Evolutionary conservation across 1,140 invertebrate species (phyloP).

Genomic region (Geopemphigus sp.): DNA sequence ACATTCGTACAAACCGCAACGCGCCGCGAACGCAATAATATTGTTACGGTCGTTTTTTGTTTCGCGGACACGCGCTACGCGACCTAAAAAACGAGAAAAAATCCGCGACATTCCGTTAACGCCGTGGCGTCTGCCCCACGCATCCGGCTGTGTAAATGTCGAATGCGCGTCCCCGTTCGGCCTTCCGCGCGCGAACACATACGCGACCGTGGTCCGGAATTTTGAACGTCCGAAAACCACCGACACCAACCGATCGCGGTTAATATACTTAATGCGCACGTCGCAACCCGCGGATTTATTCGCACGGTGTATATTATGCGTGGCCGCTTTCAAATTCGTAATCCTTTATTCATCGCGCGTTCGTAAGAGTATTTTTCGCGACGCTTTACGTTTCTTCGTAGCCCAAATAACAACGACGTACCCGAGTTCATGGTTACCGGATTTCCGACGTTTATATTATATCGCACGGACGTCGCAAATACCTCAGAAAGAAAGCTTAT

Average conservation of each 20-base stretch:
- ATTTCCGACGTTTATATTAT: background rate
- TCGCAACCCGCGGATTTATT: too few species aligned
- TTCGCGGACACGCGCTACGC: background rate
- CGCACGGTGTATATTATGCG: too few species aligned
- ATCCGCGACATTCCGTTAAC: background rate
- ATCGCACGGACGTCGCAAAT: background rate
- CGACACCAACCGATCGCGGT: too few species aligned
- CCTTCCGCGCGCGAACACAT: too few species aligned
- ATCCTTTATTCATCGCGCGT: background rate
- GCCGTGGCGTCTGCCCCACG: too few species aligned
- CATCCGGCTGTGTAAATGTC: too few species aligned
- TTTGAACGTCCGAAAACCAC: background rate
- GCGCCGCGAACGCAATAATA: background rate
- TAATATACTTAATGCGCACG: too few species aligned
- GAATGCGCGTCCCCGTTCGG: background rate
- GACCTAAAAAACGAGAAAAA: conserved; percentile 18
- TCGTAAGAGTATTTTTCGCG: background rate
- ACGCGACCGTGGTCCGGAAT: background rate
- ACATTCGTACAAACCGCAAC: background rate
- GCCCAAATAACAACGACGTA: background rate
- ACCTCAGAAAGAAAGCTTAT: background rate
- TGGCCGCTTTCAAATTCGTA: background rate
- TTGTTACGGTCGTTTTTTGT: conserved; percentile 18
- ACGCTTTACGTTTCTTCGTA: too few species aligned
- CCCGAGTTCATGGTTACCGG: background rate